Evolutionary conservation across 2,888 invertebrate genomes (phyloP).

Genomic region (Mythimna ferrago): DNA sequence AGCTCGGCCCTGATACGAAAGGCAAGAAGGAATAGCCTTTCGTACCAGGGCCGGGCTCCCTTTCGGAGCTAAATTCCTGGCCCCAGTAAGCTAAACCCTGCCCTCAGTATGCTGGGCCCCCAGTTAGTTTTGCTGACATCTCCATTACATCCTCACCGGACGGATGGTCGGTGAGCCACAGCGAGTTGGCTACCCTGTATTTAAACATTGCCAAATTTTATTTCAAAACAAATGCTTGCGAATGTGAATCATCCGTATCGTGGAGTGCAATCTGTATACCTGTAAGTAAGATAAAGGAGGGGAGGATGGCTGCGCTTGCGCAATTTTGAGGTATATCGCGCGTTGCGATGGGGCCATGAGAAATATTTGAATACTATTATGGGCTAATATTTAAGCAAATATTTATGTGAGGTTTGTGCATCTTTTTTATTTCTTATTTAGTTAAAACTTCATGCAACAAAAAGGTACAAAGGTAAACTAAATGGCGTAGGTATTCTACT

Average conservation of each 20-base stretch:
- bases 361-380: conserved; percentile 21
- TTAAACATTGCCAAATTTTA: conserved; percentile 22
- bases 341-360: conserved; percentile 11
- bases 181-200: not conserved
- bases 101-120: too few species aligned
- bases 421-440: not conserved
- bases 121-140: too few species aligned
- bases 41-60: too few species aligned
- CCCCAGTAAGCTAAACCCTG: too few species aligned
- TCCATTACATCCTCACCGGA: too few species aligned
- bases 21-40: too few species aligned
- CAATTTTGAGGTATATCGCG: conserved; percentile 47
- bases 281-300: conserved; percentile 41
- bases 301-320: conserved; percentile 42
- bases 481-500: too few species aligned
- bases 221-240: conserved; percentile 21
- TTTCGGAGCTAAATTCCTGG: too few species aligned
- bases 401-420: not conserved
- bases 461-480: too few species aligned
- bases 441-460: too few species aligned
- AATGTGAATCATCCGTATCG: conserved; percentile 46
- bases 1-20: too few species aligned
- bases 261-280: conserved; percentile 49
- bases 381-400: not conserved
- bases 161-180: too few species aligned